Percentiles rank a stretch among this genome's conserved stretches.
phyloP scores from a whole-genome alignment of 1,140 invertebrate genomes.

The Drosophila asahinai region DNA sequence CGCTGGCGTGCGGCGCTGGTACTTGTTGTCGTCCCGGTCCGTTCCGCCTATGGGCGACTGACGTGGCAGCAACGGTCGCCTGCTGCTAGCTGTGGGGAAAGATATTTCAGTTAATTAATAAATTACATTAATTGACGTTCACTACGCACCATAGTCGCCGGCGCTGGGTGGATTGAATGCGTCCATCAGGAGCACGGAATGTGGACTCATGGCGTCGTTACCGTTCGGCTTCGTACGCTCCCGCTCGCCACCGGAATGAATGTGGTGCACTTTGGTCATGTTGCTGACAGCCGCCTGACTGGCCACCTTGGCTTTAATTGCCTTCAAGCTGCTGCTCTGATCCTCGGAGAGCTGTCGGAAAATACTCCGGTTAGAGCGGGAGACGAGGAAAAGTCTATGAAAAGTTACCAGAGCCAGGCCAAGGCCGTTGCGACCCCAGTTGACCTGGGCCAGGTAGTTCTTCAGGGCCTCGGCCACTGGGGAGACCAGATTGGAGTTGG shows the following conservation, averaged over 20 bases:
- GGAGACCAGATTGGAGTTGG: conserved; percentile 79
- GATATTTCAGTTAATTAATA: not conserved
- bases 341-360: conserved; percentile 66
- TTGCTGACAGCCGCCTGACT: conserved; percentile 59
- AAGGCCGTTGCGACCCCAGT: conserved; percentile 84
- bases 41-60: conserved; percentile 80
- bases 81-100: conserved; percentile 64
- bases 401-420: conserved; percentile 75
- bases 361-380: not conserved
- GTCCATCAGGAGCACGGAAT: conserved; percentile 84
- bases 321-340: conserved; percentile 57
- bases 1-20: conserved; percentile 78
- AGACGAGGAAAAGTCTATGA: not conserved
- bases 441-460: conserved; percentile 68
- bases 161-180: conserved; percentile 81
- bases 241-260: conserved; percentile 63
- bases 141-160: conserved; percentile 68
- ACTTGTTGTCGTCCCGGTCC: conserved; percentile 84
- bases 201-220: conserved; percentile 66
- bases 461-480: conserved; percentile 82
- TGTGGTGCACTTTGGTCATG: conserved; percentile 82
- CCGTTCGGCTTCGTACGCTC: conserved; percentile 76
- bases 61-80: conserved; percentile 76
- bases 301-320: conserved; percentile 39
- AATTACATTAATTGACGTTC: not conserved